Percentiles rank a stretch among this genome's conserved stretches.
Conservation (phyloP, 37 sponge, comb jelly and placozoan genomes). For the Cladorhizidae sp. region DNA sequence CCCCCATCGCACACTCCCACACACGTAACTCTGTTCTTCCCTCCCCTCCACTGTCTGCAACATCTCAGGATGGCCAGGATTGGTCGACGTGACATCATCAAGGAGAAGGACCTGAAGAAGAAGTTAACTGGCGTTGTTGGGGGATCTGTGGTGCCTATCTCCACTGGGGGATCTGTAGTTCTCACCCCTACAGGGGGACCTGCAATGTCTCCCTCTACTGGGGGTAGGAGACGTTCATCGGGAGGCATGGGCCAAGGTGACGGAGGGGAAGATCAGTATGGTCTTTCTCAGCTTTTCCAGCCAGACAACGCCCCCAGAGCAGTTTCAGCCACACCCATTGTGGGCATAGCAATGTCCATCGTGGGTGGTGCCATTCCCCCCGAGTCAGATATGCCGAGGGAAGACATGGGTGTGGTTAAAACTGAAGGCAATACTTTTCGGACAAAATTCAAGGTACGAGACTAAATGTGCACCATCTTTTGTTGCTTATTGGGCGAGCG, state of each 20-base stretch:
- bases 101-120: constrained; percentile 20
- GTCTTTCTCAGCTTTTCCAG: constrained; percentile 27
- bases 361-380: background rate
- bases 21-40: background rate
- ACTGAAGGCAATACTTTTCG: background rate
- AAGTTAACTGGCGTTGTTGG: background rate
- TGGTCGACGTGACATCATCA: constrained; percentile 2
- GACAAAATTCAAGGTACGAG: constrained; percentile 2
- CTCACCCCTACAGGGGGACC: too few species aligned
- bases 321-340: background rate
- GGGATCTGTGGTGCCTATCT: background rate
- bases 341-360: background rate
- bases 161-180: background rate
- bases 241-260: background rate
- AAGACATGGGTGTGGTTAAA: background rate
- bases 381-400: background rate
- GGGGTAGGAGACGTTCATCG: background rate
- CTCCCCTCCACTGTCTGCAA: background rate
- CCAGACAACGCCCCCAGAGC: constrained; percentile 43
- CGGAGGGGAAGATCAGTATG: constrained; percentile 30
- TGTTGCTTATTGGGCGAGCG: too few species aligned
- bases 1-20: too few species aligned
- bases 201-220: background rate
- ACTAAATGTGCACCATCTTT: too few species aligned
- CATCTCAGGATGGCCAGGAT: constrained; percentile 13